phyloP scores from a whole-genome alignment of 1,140 invertebrate species.

The Caenorhabditis inopinata region DNA sequence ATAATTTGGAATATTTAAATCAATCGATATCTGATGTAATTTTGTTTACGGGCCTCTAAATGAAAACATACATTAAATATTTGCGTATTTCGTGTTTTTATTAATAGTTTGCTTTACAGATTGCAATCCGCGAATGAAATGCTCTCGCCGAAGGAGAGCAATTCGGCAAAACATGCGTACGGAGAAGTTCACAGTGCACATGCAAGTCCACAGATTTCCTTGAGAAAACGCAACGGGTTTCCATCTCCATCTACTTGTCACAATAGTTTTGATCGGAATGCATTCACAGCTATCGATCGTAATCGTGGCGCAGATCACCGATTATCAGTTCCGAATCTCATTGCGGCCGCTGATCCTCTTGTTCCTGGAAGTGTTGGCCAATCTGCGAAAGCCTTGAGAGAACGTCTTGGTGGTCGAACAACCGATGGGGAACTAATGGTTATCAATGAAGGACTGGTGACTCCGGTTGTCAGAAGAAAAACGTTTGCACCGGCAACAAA shows the following conservation, averaged over 20 bases:
- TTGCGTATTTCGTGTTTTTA: not conserved
- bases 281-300: not conserved
- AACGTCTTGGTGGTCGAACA: conserved; percentile 39
- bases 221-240: conserved; percentile 9
- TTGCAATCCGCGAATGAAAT: conserved; percentile 30
- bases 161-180: not conserved
- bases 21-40: too few species aligned
- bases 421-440: conserved; percentile 42
- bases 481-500: conserved; percentile 29
- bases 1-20: not conserved
- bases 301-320: conserved; percentile 39
- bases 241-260: not conserved
- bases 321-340: conserved; percentile 47
- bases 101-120: not conserved
- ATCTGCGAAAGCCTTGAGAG: conserved; percentile 40
- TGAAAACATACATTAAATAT: too few species aligned
- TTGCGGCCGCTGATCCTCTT: conserved; percentile 29
- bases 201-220: not conserved
- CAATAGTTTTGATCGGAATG: not conserved
- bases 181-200: conserved; percentile 19
- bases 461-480: conserved; percentile 58
- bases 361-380: conserved; percentile 20
- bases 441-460: conserved; percentile 60
- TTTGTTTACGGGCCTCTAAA: too few species aligned
- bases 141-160: not conserved